Evolutionary conservation across 2,888 invertebrate genomes (phyloP).

Genomic region (Thymelicus sylvestris): DNA sequence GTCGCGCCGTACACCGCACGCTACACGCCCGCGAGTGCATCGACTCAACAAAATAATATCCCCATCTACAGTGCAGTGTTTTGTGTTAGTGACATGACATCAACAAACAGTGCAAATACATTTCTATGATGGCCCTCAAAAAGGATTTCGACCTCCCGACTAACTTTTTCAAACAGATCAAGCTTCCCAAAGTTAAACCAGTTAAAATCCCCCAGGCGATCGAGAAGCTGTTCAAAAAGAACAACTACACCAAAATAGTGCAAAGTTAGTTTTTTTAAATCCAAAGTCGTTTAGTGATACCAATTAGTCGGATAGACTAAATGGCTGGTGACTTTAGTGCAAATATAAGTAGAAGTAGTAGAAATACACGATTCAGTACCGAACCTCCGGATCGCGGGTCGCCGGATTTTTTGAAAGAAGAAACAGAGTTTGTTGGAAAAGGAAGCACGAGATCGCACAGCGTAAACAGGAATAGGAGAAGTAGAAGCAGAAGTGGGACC

Average conservation of each 20-base stretch:
- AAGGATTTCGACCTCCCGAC: constrained; percentile 75
- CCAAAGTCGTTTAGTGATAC: constrained; percentile 14
- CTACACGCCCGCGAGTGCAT: constrained; percentile 54
- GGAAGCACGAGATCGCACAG: constrained; percentile 64
- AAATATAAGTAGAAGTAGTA: constrained; percentile 72
- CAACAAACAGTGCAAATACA: constrained; percentile 48
- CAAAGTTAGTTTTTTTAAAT: constrained; percentile 63
- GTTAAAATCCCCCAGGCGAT: constrained; percentile 68
- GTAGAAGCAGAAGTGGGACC: constrained; percentile 71
- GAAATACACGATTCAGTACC: constrained; percentile 46
- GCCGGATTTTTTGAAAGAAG: constrained; percentile 70
- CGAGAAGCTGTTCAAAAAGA: constrained; percentile 77
- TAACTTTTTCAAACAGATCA: constrained; percentile 76
- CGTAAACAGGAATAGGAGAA: constrained; percentile 62
- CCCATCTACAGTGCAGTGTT: constrained; percentile 62
- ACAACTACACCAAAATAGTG: constrained; percentile 80
- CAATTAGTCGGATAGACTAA: constrained; percentile 58
- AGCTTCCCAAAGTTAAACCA: constrained; percentile 58
- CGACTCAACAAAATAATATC: constrained; percentile 52
- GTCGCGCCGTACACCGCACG: constrained; percentile 35
- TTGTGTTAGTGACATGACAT: constrained; percentile 70
- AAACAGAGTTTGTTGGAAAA: constrained; percentile 73
- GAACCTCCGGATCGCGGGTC: constrained; percentile 66
- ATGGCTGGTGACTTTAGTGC: constrained; percentile 79
- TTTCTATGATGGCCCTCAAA: constrained; percentile 74